phyloP scores from a whole-genome alignment of 37 sponge, comb jelly and placozoan species.

The Geodia barretti region DNA sequence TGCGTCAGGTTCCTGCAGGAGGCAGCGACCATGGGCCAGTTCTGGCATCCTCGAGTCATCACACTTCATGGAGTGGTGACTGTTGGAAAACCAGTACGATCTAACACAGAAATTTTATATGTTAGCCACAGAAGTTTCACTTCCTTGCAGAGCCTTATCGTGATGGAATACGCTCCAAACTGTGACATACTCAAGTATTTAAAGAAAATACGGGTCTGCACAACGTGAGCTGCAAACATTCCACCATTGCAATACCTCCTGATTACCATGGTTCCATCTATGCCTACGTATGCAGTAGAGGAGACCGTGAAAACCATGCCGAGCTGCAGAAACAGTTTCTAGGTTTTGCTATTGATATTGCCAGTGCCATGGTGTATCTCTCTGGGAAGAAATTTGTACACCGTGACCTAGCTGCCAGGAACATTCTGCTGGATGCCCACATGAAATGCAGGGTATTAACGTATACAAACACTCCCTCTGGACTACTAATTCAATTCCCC shows the following conservation, averaged over 20 bases:
- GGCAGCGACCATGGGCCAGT: constrained; percentile 73
- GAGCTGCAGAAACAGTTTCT: neutral
- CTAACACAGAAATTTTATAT: too few species aligned
- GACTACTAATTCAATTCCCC: too few species aligned
- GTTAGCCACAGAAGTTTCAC: neutral
- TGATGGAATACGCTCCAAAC: neutral
- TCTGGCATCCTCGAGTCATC: constrained; percentile 46
- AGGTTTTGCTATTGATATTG: neutral
- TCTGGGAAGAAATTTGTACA: neutral
- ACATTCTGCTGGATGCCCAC: neutral
- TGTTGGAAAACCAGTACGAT: constrained; percentile 39
- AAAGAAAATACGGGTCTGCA: too few species aligned
- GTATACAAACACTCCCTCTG: neutral
- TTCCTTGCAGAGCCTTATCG: neutral
- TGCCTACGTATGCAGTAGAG: neutral
- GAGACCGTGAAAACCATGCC: too few species aligned
- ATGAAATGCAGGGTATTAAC: neutral
- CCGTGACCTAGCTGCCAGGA: neutral
- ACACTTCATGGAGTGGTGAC: constrained; percentile 51
- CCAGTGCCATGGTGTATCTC: neutral
- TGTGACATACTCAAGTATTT: too few species aligned
- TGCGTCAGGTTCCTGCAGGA: constrained; percentile 57
- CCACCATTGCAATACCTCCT: too few species aligned
- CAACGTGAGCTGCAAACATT: too few species aligned
- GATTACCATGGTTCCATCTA: neutral